Evolutionary conservation across 2,888 invertebrate species (phyloP).

Genomic region (Hetaerina titia): DNA sequence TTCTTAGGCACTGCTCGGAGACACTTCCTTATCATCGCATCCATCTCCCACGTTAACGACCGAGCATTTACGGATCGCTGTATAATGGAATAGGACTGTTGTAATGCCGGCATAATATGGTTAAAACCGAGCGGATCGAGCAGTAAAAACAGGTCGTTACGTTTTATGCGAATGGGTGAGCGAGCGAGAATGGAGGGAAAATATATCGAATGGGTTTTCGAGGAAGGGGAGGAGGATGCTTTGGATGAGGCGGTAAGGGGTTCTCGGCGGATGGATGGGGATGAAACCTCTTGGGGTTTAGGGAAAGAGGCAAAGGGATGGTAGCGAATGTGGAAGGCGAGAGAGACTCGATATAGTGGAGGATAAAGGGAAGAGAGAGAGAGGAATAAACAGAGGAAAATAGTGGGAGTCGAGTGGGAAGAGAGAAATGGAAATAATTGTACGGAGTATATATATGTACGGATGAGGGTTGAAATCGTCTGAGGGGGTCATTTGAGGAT

Average conservation of each 20-base stretch:
- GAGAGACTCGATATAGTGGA: not conserved
- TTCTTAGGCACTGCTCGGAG: not conserved
- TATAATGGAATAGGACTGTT: constrained; percentile 4
- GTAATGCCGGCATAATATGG: not conserved
- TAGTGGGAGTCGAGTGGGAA: no score
- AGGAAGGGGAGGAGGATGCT: not conserved
- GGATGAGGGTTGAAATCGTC: no score
- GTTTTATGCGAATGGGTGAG: constrained; percentile 20
- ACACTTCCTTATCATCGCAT: constrained; percentile 35
- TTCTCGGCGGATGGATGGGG: not conserved
- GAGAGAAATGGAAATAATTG: no score
- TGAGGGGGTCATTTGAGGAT: no score
- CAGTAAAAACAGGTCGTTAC: constrained; percentile 31
- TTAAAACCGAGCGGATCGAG: not conserved
- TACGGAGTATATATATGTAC: no score
- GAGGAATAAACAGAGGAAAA: not conserved
- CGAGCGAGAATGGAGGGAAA: not conserved
- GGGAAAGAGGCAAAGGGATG: not conserved
- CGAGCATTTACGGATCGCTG: not conserved
- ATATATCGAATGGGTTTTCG: constrained; percentile 27
- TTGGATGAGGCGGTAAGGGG: not conserved
- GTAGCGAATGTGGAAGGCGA: not conserved
- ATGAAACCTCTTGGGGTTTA: not conserved
- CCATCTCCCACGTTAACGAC: not conserved
- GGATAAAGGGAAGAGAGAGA: not conserved